Percentiles rank a stretch among this genome's conserved stretches.
These are phyloP conservation scores for Stramonita haemastoma DNA, from an alignment of 2,888 invertebrate species.

Conservation along the genomic window DNA sequence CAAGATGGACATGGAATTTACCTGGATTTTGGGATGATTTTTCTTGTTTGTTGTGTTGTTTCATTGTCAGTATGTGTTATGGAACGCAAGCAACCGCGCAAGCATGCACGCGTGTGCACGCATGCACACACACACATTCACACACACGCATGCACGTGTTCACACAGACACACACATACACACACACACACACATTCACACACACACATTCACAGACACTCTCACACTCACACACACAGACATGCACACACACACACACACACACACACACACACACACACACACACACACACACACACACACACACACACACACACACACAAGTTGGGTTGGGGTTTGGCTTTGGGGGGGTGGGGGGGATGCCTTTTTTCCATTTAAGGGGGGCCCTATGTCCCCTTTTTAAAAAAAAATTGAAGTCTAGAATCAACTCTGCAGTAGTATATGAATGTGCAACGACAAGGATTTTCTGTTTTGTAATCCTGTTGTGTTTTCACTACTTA, in stretches of 20 bases:
- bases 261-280: background rate
- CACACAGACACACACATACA: background rate
- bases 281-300: background rate
- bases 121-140: background rate
- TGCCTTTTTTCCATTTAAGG: no score
- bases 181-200: background rate
- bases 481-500: no score
- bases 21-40: background rate
- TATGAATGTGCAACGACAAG: no score
- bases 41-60: background rate
- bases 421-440: no score
- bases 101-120: background rate
- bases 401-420: no score
- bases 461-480: no score
- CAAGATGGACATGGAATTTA: background rate
- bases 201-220: background rate
- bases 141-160: background rate
- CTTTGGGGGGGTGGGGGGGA: no score
- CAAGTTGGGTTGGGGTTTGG: background rate
- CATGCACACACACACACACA: background rate
- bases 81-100: background rate
- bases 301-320: background rate
- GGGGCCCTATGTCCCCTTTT: no score
- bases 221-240: no score
- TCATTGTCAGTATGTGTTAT: background rate